phyloP scores from a whole-genome alignment of 1,140 invertebrate species.

The Aphelenchoides besseyi region DNA sequence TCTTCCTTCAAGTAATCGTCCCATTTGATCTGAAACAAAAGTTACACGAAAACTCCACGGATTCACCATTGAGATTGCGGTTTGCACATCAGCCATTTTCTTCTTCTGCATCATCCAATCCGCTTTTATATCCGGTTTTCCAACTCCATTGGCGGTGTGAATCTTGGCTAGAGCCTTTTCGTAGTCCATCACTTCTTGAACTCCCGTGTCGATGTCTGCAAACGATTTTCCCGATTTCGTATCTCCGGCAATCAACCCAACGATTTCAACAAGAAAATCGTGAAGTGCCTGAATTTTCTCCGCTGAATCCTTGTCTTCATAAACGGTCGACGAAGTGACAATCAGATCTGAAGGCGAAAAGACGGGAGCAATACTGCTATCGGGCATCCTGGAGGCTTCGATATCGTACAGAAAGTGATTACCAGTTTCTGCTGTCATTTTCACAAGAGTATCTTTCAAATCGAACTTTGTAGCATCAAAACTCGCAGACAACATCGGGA shows the following conservation, averaged over 20 bases:
- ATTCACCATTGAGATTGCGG: neutral
- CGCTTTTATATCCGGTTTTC: neutral
- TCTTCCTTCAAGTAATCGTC: neutral
- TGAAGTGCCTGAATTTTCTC: neutral
- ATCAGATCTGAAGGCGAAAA: neutral
- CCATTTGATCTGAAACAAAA: neutral
- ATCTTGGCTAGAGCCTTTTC: neutral
- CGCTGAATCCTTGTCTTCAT: neutral
- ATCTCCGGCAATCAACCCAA: neutral
- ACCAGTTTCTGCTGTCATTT: neutral
- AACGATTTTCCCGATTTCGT: neutral
- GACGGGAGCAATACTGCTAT: neutral
- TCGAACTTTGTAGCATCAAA: neutral
- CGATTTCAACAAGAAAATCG: neutral
- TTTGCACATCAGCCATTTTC: neutral
- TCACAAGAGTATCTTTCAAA: neutral
- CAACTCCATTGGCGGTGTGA: neutral
- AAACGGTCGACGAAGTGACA: neutral
- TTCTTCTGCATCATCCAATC: neutral
- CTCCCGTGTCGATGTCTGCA: neutral
- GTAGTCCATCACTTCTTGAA: neutral
- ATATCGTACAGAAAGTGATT: neutral
- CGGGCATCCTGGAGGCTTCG: neutral
- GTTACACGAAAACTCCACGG: neutral
- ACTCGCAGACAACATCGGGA: too few species aligned